Conservation (phyloP, 2,113 vertebrate species). For the Empidonax alnorum region DNA sequence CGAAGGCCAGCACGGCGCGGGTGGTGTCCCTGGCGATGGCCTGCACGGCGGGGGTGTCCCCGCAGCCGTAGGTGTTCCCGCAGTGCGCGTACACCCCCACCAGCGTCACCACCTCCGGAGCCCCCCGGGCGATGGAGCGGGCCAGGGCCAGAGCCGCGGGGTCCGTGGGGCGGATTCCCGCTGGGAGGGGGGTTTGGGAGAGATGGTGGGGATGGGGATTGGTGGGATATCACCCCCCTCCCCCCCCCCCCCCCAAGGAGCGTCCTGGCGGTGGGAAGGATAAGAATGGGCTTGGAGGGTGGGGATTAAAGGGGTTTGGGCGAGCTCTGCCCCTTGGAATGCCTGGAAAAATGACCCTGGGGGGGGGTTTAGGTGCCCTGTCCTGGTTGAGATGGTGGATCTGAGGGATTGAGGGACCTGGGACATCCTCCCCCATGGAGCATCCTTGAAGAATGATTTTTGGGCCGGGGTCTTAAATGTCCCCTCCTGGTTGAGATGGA, state of each 20-base stretch:
- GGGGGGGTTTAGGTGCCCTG: neutral
- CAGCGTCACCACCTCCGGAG: conserved; percentile 66
- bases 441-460: neutral
- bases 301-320: neutral
- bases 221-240: neutral
- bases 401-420: neutral
- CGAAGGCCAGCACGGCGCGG: conserved; percentile 70
- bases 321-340: fast-evolving
- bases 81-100: conserved; percentile 85
- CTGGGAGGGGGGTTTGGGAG: conserved; percentile 10
- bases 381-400: neutral
- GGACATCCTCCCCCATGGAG: neutral
- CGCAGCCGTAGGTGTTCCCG: conserved; percentile 82
- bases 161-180: conserved; percentile 74
- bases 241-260: no score
- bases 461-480: no score
- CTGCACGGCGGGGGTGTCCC: conserved; percentile 74
- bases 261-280: neutral
- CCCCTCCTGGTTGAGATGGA: neutral
- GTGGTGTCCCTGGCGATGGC: conserved; percentile 77
- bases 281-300: fast-evolving
- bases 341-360: neutral
- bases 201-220: neutral
- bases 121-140: conserved; percentile 36
- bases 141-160: conserved; percentile 74